Evolutionary conservation across 92 coral and sea anemone species (phyloP), one percentile per base, ranked within the genome.

Genomic region (Hydrozoanthus gracilis): DNA sequence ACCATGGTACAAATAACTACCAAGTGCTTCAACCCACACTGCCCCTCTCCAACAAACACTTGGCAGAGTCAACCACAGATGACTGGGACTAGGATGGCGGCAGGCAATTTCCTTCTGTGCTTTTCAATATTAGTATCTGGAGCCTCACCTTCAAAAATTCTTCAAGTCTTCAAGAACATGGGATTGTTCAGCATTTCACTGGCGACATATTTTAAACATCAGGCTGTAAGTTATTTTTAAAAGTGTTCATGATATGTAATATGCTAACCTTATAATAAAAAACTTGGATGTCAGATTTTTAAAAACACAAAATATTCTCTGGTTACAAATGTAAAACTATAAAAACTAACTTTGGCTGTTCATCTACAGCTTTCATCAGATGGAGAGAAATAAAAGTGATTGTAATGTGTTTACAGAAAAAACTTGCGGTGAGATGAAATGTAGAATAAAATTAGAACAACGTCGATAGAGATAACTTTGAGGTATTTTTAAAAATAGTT

Each of bases 51-150:
- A 15, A 87, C 15, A 61, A 78, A 89, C 78, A 78, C 90, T 27
- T 89, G 92, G 92, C 56, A 70, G 73, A 90, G 90, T 73, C 92
- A 90, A 55, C 90, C 87, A 4, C 74, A 78, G 72, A 90, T 87
- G 90, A 68, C 86, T 4, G 92, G 86, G 67, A 89, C 92, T 6
- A 89, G 60, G 78, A 89, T 89, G 92, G 74, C 90, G 27, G 92
- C 92, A 17, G 76, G 73, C 49, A 89, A 89, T 50, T 89, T 89
- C 86, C 68, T 89, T 52, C 77, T 89, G 17, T 86, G 92, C 66
- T 78, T 89, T 86, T 69, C 89, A 4, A 82, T 86, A 56, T 73
- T 89, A 82, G 52, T 77, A 49, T 86, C 92, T 55, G 90, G 92
- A 56, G 76, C 76, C 44, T 86, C 90, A 44, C 87, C 92, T 45